phyloP scores from a whole-genome alignment of 2,797 vertebrate genomes.

The Sparus aurata region DNA sequence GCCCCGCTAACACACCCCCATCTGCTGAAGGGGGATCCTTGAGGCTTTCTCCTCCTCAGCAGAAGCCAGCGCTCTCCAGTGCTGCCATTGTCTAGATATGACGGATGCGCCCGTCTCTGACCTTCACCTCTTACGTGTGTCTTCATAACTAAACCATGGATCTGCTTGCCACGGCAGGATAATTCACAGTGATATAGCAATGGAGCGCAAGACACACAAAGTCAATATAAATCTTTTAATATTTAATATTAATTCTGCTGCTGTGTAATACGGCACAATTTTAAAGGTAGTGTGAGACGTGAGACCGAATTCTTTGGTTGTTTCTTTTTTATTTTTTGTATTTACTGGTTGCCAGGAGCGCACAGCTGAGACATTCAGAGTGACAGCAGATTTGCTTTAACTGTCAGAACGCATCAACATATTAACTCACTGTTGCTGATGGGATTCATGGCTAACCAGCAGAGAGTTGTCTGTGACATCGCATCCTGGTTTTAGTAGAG shows the following conservation, averaged over 20 bases:
- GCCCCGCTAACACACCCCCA: constrained; percentile 71
- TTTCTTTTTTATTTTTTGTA: constrained; percentile 25
- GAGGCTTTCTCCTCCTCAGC: constrained; percentile 62
- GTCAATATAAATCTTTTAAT: constrained; percentile 35
- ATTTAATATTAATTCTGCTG: constrained; percentile 35
- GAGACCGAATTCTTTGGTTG: background rate
- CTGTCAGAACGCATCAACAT: constrained; percentile 67
- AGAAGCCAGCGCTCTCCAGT: constrained; percentile 42
- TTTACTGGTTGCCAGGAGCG: constrained; percentile 29
- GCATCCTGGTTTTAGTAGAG: constrained; percentile 23
- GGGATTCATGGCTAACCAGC: constrained; percentile 14
- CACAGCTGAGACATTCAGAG: constrained; percentile 49
- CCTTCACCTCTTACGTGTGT: constrained; percentile 48
- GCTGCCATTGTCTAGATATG: constrained; percentile 60
- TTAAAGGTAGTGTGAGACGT: constrained; percentile 6
- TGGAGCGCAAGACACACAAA: constrained; percentile 39
- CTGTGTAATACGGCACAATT: constrained; percentile 11
- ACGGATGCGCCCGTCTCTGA: constrained; percentile 61
- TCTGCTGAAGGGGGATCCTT: constrained; percentile 74
- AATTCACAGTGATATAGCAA: constrained; percentile 45
- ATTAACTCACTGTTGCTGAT: constrained; percentile 33
- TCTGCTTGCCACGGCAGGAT: constrained; percentile 29
- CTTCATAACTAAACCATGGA: constrained; percentile 29
- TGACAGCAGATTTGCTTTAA: constrained; percentile 56
- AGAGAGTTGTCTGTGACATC: constrained; percentile 15